Evolutionary conservation across 2,888 invertebrate species (phyloP).

Genomic region (Liposcelis brunnea): DNA sequence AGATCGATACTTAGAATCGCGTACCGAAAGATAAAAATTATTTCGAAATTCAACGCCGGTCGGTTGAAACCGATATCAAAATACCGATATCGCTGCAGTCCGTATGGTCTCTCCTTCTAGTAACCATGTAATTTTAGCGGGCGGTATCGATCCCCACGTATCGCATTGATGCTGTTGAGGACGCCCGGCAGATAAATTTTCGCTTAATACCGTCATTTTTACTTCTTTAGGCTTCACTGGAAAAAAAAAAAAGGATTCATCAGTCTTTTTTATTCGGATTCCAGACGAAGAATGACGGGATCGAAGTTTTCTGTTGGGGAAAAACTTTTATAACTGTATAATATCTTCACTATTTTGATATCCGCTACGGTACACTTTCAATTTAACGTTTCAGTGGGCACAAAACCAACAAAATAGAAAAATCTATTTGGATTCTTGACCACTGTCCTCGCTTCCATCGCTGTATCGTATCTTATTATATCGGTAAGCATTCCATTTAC

Average conservation of each 20-base stretch:
- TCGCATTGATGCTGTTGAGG: slow-evolving; percentile 60
- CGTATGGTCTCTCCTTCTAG: slow-evolving; percentile 50
- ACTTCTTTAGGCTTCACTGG: slow-evolving; percentile 65
- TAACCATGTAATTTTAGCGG: slow-evolving; percentile 67
- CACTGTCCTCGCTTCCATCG: too few species aligned
- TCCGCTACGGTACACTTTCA: slow-evolving; percentile 6
- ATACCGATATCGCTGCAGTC: slow-evolving; percentile 41
- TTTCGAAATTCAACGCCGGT: not conserved
- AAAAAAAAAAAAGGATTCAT: slow-evolving; percentile 20
- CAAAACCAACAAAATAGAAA: slow-evolving; percentile 8
- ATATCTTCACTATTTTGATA: too few species aligned
- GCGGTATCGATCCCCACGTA: slow-evolving; percentile 65
- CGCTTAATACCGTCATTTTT: slow-evolving; percentile 46
- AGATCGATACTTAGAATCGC: not conserved
- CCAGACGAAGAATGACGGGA: too few species aligned
- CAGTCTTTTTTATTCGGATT: too few species aligned
- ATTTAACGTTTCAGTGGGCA: slow-evolving; percentile 7
- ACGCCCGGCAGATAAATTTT: slow-evolving; percentile 53
- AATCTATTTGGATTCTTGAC: slow-evolving; percentile 2
- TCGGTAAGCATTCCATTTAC: too few species aligned
- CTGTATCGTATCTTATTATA: too few species aligned
- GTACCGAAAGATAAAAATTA: slow-evolving; percentile 2
- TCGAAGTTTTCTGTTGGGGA: too few species aligned
- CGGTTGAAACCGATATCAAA: slow-evolving; percentile 20
- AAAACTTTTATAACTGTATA: too few species aligned